A percentile compares a stretch with the other conserved stretches of the same genome.
phyloP scores from a whole-genome alignment of 2,888 invertebrate species.

The Dyspetes luteomarginatus region DNA sequence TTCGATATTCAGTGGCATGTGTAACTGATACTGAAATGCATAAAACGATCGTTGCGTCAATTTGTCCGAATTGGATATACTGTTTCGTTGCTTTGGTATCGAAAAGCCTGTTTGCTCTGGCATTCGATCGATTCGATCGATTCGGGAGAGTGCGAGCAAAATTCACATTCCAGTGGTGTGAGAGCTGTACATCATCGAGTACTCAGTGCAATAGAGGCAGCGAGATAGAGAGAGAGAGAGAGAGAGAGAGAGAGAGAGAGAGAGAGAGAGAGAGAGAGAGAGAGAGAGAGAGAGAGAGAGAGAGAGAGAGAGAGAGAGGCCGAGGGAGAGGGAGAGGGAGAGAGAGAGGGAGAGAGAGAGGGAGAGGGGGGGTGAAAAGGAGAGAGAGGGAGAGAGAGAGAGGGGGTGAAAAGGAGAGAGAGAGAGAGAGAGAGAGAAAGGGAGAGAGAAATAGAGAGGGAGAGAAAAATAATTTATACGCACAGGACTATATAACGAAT shows the following conservation, averaged over 20 bases:
- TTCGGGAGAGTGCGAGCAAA: slow-evolving; percentile 46
- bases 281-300: too few species aligned
- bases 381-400: background rate
- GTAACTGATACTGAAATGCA: slow-evolving; percentile 47
- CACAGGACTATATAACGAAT: slow-evolving; percentile 27
- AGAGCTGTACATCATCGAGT: slow-evolving; percentile 50
- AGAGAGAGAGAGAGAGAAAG: slow-evolving; percentile 2
- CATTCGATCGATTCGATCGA: slow-evolving; percentile 46
- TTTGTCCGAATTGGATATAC: slow-evolving; percentile 56
- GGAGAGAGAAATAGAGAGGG: background rate
- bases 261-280: background rate
- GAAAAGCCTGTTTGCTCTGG: slow-evolving; percentile 35
- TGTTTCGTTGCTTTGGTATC: slow-evolving; percentile 56
- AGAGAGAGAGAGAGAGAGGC: slow-evolving; percentile 2
- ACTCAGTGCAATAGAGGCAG: slow-evolving; percentile 14
- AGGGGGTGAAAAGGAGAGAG: background rate
- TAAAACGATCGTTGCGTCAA: slow-evolving; percentile 56
- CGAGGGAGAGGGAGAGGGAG: background rate
- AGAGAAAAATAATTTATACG: background rate
- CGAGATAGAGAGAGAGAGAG: too few species aligned
- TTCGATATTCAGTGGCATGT: slow-evolving; percentile 55
- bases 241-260: background rate
- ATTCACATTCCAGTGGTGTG: slow-evolving; percentile 46
- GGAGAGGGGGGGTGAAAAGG: background rate
- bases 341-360: background rate